These are phyloP conservation scores for Rhagonycha lutea DNA, from an alignment of 2,888 invertebrate species.

Conservation along the genomic window DNA sequence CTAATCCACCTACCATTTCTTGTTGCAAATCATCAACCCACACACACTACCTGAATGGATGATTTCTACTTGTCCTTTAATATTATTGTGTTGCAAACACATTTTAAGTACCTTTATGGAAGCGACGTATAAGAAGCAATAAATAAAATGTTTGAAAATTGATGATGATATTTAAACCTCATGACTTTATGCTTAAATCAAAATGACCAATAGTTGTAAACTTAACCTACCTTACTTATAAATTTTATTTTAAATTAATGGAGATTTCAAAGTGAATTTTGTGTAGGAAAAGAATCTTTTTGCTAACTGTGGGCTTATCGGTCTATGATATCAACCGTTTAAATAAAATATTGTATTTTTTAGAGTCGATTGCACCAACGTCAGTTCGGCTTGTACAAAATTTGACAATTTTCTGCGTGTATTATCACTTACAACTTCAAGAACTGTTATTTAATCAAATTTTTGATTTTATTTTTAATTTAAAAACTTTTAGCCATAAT, in stretches of 20 bases:
- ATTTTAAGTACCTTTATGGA: not conserved
- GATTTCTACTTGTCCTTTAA: conserved; percentile 5
- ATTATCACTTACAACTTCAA: not conserved
- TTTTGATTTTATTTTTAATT: not conserved
- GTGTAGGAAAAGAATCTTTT: not conserved
- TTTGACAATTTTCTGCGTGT: not conserved
- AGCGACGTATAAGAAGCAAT: not conserved
- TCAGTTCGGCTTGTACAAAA: not conserved
- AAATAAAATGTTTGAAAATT: not conserved
- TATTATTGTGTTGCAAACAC: not conserved
- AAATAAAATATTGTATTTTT: not conserved
- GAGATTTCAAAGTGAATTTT: not conserved
- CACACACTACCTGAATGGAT: not conserved
- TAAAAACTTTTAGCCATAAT: not conserved
- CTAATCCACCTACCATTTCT: conserved; percentile 12
- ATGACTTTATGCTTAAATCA: not conserved
- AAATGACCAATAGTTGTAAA: not conserved
- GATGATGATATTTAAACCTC: not conserved
- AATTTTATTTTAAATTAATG: conserved; percentile 1
- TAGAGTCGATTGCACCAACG: too few species aligned
- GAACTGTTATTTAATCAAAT: too few species aligned
- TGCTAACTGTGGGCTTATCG: not conserved
- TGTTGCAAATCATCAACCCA: conserved; percentile 17
- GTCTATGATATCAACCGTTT: not conserved
- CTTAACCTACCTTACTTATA: not conserved